Evolutionary conservation across 2,888 invertebrate genomes (phyloP).

Genomic region (Meta bourneti): DNA sequence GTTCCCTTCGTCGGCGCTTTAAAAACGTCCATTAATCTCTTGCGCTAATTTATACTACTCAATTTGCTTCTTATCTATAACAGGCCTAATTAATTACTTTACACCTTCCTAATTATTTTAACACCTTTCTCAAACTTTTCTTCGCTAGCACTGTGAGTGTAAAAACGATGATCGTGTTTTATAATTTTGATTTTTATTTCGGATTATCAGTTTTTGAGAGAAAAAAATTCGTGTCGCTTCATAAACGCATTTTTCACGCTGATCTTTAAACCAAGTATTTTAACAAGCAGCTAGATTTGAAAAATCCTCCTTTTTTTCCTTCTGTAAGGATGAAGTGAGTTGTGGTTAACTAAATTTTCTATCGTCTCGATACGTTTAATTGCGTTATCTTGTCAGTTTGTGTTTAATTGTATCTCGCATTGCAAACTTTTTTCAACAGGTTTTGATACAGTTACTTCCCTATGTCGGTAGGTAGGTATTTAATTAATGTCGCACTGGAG

Average conservation of each 20-base stretch:
- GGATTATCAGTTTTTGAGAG: too few species aligned
- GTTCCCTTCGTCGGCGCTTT: not conserved
- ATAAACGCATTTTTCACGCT: not conserved
- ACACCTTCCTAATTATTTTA: conserved; percentile 40
- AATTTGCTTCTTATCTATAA: conserved; percentile 40
- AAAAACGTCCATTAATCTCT: not conserved
- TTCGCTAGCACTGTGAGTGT: not conserved
- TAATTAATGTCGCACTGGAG: too few species aligned
- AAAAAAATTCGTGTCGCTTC: too few species aligned
- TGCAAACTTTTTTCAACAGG: too few species aligned
- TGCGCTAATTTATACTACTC: not conserved
- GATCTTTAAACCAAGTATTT: not conserved
- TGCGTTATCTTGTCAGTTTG: not conserved
- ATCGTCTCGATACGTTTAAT: not conserved
- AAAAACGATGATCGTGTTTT: not conserved
- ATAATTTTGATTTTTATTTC: not conserved
- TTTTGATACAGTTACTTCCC: too few species aligned
- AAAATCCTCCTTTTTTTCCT: not conserved
- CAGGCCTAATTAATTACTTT: conserved; percentile 41
- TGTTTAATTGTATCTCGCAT: too few species aligned
- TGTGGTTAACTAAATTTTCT: not conserved
- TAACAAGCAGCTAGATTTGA: not conserved
- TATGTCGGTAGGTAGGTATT: too few species aligned
- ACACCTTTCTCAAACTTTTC: conserved; percentile 18
- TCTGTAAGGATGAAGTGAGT: not conserved